Percentiles rank a stretch among this genome's conserved stretches.
Evolutionary conservation across 1,140 invertebrate genomes (phyloP).

Genomic region (Pygmarrhopalites habei): DNA sequence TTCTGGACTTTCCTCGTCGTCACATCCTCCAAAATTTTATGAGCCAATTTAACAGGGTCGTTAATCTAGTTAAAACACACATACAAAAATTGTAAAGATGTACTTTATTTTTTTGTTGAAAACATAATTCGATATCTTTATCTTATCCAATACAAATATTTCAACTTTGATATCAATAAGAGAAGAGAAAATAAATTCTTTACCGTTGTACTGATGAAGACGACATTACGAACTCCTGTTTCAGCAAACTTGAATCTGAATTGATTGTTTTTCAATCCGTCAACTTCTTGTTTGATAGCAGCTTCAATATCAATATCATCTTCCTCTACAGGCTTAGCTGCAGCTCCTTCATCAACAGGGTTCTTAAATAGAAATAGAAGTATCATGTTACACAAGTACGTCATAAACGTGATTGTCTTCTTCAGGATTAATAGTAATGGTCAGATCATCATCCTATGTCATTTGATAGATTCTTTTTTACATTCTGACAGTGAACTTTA

Average conservation of each 20-base stretch:
- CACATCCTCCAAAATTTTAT: slow-evolving; percentile 65
- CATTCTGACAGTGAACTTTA: too few species aligned
- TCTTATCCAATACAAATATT: background rate
- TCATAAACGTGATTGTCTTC: background rate
- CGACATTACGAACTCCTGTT: slow-evolving; percentile 68
- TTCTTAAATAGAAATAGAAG: too few species aligned
- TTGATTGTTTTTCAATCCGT: slow-evolving; percentile 53
- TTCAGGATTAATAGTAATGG: background rate
- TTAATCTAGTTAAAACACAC: slow-evolving; percentile 46
- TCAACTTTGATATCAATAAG: background rate
- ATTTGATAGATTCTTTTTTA: too few species aligned
- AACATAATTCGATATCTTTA: background rate
- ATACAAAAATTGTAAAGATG: slow-evolving; percentile 8
- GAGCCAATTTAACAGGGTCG: slow-evolving; percentile 62
- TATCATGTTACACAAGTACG: background rate
- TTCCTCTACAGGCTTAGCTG: slow-evolving; percentile 1
- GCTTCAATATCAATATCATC: slow-evolving; percentile 43
- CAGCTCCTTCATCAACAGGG: background rate
- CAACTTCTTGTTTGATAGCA: slow-evolving; percentile 58
- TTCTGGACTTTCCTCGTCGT: slow-evolving; percentile 57
- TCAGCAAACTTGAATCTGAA: slow-evolving; percentile 50
- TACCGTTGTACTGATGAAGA: slow-evolving; percentile 70
- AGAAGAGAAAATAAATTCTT: too few species aligned
- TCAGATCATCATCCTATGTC: slow-evolving; percentile 15
- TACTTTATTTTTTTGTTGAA: background rate